Conservation (phyloP, 2,888 invertebrate species). For the Cephus pulcher region DNA sequence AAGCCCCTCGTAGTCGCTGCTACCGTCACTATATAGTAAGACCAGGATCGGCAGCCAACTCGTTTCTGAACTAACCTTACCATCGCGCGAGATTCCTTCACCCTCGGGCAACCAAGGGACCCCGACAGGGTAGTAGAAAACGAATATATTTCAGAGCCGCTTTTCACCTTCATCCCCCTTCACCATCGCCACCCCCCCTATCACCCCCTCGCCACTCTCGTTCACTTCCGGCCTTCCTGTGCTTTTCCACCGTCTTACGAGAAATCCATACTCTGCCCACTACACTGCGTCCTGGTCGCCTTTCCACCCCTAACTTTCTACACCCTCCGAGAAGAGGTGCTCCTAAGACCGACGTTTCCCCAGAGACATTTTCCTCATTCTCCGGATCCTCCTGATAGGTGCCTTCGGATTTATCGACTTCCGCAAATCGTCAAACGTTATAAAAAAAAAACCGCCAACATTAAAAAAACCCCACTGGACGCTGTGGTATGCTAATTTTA, state of each 20-base stretch:
- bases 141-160: constrained; percentile 8
- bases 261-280: constrained; percentile 7
- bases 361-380: background rate
- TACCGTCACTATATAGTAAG: background rate
- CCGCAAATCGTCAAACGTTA: background rate
- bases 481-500: too few species aligned
- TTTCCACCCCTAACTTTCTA: background rate
- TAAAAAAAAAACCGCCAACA: background rate
- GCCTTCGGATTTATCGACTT: background rate
- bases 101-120: background rate
- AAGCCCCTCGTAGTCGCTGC: background rate
- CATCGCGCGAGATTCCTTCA: background rate
- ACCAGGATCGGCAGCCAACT: background rate
- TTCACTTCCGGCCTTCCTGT: background rate
- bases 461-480: background rate
- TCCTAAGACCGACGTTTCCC: background rate
- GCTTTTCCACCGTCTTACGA: constrained; percentile 5
- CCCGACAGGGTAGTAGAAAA: constrained; percentile 1
- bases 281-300: background rate
- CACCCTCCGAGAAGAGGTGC: background rate
- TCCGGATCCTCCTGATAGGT: background rate
- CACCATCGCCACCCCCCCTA: background rate
- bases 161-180: background rate
- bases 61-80: background rate
- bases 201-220: background rate